Base-by-base conservation (phyloP, 92 coral and sea anemone genomes). In the Bergia sp. region DNA sequence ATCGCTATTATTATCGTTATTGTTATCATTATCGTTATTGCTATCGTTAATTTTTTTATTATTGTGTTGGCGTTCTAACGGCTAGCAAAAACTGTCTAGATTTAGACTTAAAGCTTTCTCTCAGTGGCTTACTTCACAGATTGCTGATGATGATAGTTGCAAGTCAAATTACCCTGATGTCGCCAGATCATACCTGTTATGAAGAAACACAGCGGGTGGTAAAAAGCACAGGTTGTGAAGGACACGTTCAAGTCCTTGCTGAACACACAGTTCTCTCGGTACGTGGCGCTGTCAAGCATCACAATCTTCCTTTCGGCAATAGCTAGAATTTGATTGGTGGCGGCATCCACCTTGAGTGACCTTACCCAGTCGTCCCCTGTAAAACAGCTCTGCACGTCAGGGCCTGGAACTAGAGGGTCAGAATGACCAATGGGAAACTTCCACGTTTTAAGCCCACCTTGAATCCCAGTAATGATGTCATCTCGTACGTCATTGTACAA, bases 401-500 rank as follows among this genome's bases (percentile, higher is more conserved):
- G 94, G 36, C 96, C 96, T 9, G 99, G 98, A 29, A 94, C 79
- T 18, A 97, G 92, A 37, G 96, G 90, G 87, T 94, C 99, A n/a
- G 92, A 93, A 85, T 97, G 98, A 73, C 95, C 98, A 78, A 92
- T 91, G 1, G 99, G 96, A 44, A 97, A 97, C 90, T 88, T 86
- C 99, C 99, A 97, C 77, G 96, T 94, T 89, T 92, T 92, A 12
- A 97, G 91, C 64, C 95, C 98, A 20, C 99, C 99, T 55, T 95
- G 93, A 40, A 95, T 82, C 20, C 98, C 98, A 11, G 96, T 88
- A 67, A 97, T 85, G 23, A 97, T 80, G 76, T 97, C 99, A 73
- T 97, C 99, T 77, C 97, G 89, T 41, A 81, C 84, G 55, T 91
- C 96, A 84, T 97, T 97, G 79, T 96, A 96, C 2, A 91, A 87